Conservation (phyloP, 2,113 vertebrate species). For the Podiceps cristatus region DNA sequence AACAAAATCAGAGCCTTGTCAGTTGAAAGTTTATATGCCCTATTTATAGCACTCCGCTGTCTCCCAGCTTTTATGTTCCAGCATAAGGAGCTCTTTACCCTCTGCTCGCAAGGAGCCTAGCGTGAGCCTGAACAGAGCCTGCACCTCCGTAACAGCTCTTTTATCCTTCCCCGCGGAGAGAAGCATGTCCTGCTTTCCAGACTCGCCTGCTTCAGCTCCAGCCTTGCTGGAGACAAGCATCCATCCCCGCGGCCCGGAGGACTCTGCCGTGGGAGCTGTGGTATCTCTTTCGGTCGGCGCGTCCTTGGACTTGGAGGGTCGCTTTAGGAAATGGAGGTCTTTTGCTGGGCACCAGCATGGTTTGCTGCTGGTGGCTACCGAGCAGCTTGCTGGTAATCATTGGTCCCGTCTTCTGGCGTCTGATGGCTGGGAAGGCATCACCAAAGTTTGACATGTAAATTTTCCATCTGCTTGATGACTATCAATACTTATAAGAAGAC, state of each 20-base stretch:
- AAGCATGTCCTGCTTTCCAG: neutral
- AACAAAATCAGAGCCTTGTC: slow-evolving; percentile 68
- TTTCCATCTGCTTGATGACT: neutral
- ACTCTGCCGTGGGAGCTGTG: neutral
- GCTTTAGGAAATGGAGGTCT: neutral
- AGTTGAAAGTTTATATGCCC: slow-evolving; percentile 66
- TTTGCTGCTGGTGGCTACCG: neutral
- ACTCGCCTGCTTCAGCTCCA: neutral
- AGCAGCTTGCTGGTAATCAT: neutral
- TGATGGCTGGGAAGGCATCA: neutral
- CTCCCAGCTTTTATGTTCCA: slow-evolving; percentile 53
- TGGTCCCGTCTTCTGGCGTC: fast-evolving
- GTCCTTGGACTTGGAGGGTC: neutral
- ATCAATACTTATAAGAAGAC: neutral
- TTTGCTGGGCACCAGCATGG: fast-evolving
- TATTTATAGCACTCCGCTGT: slow-evolving; percentile 61
- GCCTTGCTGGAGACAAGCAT: neutral
- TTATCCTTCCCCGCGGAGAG: neutral
- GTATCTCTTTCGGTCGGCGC: fast-evolving
- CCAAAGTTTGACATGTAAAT: neutral
- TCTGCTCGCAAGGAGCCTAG: neutral
- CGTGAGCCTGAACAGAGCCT: slow-evolving; percentile 24
- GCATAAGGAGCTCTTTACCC: slow-evolving; percentile 60
- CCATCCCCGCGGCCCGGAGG: fast-evolving
- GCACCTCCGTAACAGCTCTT: slow-evolving; percentile 11